Percentiles rank a stretch among this genome's conserved stretches.
phyloP scores from a whole-genome alignment of 2,797 vertebrate species.

The Lepus oiostolus region DNA sequence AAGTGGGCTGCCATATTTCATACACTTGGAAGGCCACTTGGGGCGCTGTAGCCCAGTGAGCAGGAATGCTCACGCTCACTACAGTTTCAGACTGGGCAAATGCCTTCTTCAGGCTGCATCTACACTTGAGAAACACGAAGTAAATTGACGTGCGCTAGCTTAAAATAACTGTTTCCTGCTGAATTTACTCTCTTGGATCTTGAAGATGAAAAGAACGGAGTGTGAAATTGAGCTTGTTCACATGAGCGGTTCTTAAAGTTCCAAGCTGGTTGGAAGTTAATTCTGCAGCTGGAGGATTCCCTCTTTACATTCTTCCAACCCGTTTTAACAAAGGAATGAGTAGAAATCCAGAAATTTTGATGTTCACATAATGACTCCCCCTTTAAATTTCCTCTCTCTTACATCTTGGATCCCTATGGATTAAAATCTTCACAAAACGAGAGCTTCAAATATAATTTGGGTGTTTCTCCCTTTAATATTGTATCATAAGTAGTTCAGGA shows the following conservation, averaged over 20 bases:
- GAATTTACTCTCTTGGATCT: conserved; percentile 67
- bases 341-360: conserved; percentile 50
- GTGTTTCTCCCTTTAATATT: neutral
- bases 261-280: conserved; percentile 63
- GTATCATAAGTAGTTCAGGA: neutral
- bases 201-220: conserved; percentile 68
- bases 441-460: neutral
- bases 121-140: conserved; percentile 65
- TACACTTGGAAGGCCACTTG: neutral
- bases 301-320: conserved; percentile 6
- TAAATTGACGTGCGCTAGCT: conserved; percentile 46
- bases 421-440: conserved; percentile 13
- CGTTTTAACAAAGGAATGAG: conserved; percentile 37
- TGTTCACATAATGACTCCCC: neutral
- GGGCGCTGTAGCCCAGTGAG: neutral
- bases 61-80: neutral
- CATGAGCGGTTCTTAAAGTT: conserved; percentile 62
- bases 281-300: conserved; percentile 50
- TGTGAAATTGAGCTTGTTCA: conserved; percentile 76
- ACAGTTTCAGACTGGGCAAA: neutral
- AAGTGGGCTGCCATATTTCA: neutral
- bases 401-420: neutral
- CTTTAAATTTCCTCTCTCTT: conserved; percentile 17
- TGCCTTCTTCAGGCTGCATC: neutral
- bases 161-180: conserved; percentile 70